Conservation (phyloP, 2,888 invertebrate species). For the Acrobasis suavella region DNA sequence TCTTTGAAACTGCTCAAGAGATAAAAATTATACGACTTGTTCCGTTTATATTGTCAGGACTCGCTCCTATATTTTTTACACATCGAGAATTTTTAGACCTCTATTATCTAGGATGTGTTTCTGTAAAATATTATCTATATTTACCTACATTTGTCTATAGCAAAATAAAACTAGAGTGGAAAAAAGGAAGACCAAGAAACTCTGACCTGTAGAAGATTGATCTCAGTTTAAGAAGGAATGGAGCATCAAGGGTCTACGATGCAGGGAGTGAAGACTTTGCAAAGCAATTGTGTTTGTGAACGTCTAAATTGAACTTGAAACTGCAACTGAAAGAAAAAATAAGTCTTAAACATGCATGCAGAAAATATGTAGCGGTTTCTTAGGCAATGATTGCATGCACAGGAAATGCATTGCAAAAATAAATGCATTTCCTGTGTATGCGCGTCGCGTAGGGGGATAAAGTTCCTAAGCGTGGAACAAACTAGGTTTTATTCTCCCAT, state of each 20-base stretch:
- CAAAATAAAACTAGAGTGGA: too few relatives aligned
- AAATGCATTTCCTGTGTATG: slow-evolving; percentile 45
- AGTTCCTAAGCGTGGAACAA: slow-evolving; percentile 61
- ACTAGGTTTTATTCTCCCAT: slow-evolving; percentile 65
- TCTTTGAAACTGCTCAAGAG: slow-evolving; percentile 43
- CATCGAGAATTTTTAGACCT: not conserved
- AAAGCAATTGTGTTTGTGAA: too few relatives aligned
- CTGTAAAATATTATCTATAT: not conserved
- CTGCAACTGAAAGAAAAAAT: not conserved
- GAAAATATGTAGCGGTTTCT: slow-evolving; percentile 43
- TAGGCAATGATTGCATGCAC: too few relatives aligned
- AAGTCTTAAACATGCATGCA: slow-evolving; percentile 45
- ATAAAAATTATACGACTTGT: slow-evolving; percentile 24
- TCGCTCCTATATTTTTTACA: not conserved
- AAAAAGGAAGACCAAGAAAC: too few relatives aligned
- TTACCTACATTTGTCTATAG: too few relatives aligned
- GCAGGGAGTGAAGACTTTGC: too few relatives aligned
- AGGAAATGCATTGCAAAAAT: too few relatives aligned
- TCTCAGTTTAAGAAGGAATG: too few relatives aligned
- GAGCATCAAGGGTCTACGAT: too few relatives aligned
- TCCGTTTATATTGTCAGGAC: slow-evolving; percentile 3
- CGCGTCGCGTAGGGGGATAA: slow-evolving; percentile 47
- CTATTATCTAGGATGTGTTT: not conserved
- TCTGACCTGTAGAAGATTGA: not conserved
- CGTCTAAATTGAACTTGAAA: not conserved